phyloP scores from a whole-genome alignment of 2,888 invertebrate species.

The Drosophila suboccidentalis region DNA sequence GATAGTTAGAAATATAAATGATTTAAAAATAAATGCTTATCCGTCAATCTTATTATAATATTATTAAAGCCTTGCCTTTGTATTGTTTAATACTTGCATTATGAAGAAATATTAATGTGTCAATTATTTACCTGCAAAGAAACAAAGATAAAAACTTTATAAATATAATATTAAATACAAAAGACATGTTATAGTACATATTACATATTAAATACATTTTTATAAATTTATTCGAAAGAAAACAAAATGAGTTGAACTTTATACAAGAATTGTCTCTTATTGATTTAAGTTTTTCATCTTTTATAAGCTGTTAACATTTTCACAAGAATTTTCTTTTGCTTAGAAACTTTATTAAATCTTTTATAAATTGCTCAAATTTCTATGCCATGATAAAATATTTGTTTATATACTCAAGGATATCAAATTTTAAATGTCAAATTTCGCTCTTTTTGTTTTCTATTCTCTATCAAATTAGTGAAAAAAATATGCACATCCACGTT shows the following conservation, averaged over 20 bases:
- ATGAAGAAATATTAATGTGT: constrained; percentile 17
- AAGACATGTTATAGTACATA: neutral
- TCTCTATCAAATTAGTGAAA: constrained; percentile 63
- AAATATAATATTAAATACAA: neutral
- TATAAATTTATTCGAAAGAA: neutral
- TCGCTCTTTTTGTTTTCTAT: constrained; percentile 40
- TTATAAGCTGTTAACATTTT: neutral
- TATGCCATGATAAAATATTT: no score
- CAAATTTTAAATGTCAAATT: constrained; percentile 31
- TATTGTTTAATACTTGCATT: neutral
- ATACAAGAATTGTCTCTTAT: neutral
- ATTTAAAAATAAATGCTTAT: neutral
- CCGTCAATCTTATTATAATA: neutral
- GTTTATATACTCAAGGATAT: neutral
- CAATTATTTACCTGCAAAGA: constrained; percentile 50
- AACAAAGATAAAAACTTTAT: constrained; percentile 1
- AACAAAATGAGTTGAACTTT: neutral
- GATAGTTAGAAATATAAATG: neutral
- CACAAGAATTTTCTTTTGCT: no score
- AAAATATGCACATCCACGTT: constrained; percentile 68
- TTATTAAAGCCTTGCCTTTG: neutral
- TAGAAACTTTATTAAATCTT: no score
- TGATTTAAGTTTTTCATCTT: neutral
- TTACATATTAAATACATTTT: neutral
- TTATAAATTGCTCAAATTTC: neutral